Evolutionary conservation across 1,140 invertebrate species (phyloP), one percentile per base, ranked within the genome.

Genomic region (Heliconius hewitsoni): DNA sequence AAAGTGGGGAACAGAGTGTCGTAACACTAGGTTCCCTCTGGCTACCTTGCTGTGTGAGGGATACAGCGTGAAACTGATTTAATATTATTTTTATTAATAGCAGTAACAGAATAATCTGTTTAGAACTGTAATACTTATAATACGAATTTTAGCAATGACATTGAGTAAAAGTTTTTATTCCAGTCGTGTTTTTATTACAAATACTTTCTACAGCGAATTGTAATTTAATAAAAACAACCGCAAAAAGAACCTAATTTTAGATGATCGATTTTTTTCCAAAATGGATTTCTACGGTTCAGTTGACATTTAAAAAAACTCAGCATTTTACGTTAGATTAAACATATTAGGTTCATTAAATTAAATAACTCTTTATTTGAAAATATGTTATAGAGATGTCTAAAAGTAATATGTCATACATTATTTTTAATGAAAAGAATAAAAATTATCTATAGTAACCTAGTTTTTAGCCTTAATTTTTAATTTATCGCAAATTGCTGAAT

Each of bases 161-260:
- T 55, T 60, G 50, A 18, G 37, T 75, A 60, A 75, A 75, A 60
- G 18, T 23, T 57, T 75, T 60, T 57, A 74, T 37, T 60, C 30
- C 13, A n/a, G 27, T 57, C 50, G 8, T 75, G 27, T 60, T 57
- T 13, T 75, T n/a, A 60, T n/a, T 57, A 13, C 30, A 34, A 60
- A 37, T 23, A 76, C 74, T 76, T 76, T 76, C 74, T 66, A 70
- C 57, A 27, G 5, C 52, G 27, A 76, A 76, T 60, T 76, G 34
- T 42, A 34, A 66, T 46, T 39, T 11, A 6, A 23, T 39, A 76
- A 60, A 66, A 76, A 66, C 30, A 16, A 76, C 11, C 4, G 4
- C 46, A 66, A 76, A 66, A 46, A 70, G 19, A 27, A 30, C 16
- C 34, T 57, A 76, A 72, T 30, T 72, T 72, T 72, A 39, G 39